phyloP scores from a whole-genome alignment of 1,140 invertebrate genomes.

The Calephelis virginiensis region DNA sequence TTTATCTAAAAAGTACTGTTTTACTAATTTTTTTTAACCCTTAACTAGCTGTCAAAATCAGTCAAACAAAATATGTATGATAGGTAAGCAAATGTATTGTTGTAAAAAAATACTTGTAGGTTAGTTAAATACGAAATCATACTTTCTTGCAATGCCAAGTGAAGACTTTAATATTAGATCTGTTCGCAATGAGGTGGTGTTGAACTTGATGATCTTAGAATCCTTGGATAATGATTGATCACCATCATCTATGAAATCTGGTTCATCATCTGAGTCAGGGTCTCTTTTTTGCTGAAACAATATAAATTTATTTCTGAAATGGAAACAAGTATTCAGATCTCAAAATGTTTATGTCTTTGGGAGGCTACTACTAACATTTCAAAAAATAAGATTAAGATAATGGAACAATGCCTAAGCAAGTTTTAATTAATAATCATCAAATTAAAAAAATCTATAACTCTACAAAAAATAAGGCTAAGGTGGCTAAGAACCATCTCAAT shows the following conservation, averaged over 20 bases:
- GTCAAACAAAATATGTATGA: no score
- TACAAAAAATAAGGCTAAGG: no score
- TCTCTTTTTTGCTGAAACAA: conserved; percentile 35
- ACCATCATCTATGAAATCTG: conserved; percentile 42
- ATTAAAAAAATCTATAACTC: no score
- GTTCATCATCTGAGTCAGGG: conserved; percentile 61
- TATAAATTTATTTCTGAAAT: neutral
- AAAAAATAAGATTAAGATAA: no score
- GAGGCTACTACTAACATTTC: no score
- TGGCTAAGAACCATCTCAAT: no score
- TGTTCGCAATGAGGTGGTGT: conserved; percentile 80
- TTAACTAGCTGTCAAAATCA: no score
- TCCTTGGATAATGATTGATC: conserved; percentile 64
- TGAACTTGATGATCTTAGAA: conserved; percentile 80
- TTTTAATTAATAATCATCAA: no score
- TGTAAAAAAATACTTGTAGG: neutral
- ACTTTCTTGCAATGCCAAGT: conserved; percentile 83
- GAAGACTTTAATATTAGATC: conserved; percentile 83
- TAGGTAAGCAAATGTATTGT: neutral
- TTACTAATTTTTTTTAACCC: no score
- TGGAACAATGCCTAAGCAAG: no score
- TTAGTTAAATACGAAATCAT: conserved; percentile 47
- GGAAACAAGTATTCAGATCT: neutral
- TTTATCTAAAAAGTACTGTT: no score
- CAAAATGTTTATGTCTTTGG: neutral